These are phyloP conservation scores for Picus viridis DNA, from an alignment of 2,797 vertebrate species.

Conservation along the genomic window DNA sequence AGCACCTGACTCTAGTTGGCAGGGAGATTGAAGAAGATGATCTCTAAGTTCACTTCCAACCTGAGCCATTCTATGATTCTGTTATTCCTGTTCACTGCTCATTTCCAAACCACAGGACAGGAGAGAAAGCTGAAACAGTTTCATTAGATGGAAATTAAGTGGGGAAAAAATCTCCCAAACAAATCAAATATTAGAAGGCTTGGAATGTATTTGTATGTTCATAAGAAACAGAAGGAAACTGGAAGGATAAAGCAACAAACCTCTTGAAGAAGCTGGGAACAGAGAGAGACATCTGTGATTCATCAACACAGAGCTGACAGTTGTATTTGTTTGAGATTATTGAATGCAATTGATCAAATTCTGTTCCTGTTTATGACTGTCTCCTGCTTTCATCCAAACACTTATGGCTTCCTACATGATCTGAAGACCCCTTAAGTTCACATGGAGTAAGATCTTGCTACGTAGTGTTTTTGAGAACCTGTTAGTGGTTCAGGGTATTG, in stretches of 20 bases:
- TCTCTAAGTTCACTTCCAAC: too few relatives aligned
- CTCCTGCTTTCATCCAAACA: background rate
- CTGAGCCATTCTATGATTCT: background rate
- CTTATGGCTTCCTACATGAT: background rate
- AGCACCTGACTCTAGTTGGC: too few relatives aligned
- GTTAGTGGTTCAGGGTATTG: background rate
- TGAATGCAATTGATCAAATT: conserved; percentile 12
- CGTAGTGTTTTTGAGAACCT: background rate
- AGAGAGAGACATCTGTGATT: background rate
- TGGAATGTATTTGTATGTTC: background rate
- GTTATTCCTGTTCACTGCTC: background rate
- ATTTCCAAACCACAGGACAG: conserved; percentile 34
- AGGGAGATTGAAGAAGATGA: too few relatives aligned
- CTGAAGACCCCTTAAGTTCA: background rate
- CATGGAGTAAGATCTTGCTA: background rate
- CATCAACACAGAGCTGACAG: background rate
- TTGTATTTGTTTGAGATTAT: conserved; percentile 10
- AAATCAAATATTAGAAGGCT: conserved; percentile 18
- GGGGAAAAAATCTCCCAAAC: conserved; percentile 8
- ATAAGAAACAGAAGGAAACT: background rate
- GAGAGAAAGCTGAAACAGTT: conserved; percentile 12
- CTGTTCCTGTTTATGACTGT: background rate
- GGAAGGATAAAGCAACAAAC: conserved; percentile 10
- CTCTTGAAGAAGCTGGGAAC: background rate
- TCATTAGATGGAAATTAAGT: conserved; percentile 4